A percentile compares a stretch with the other conserved stretches of the same genome.
phyloP scores from a whole-genome alignment of 2,797 vertebrate genomes.

The Malurus splendens region DNA sequence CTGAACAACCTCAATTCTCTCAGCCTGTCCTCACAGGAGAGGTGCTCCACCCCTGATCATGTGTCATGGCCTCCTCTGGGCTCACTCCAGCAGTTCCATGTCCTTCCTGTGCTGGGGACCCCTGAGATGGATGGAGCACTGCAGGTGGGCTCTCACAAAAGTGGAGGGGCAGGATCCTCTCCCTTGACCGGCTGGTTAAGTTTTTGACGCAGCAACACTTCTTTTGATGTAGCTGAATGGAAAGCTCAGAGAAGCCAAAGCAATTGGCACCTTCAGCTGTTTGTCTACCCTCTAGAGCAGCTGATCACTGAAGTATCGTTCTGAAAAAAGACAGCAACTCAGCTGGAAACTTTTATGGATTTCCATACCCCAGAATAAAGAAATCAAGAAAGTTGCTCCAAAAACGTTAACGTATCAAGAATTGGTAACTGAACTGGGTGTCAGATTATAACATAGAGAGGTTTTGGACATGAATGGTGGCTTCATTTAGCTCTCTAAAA shows the following conservation, averaged over 20 bases:
- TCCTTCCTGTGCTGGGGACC: too few relatives aligned
- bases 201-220: fast-evolving
- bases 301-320: background rate
- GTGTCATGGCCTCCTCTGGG: background rate
- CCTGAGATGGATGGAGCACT: background rate
- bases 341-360: fast-evolving
- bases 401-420: background rate
- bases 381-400: background rate
- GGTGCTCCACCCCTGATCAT: background rate
- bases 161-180: background rate
- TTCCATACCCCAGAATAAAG: background rate
- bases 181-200: too few relatives aligned
- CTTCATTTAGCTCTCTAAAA: background rate
- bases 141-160: fast-evolving
- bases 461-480: background rate
- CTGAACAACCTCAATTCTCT: background rate
- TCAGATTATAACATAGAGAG: background rate
- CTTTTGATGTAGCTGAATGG: background rate
- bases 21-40: background rate
- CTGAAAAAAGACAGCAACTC: background rate
- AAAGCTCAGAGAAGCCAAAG: background rate
- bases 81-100: background rate
- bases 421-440: background rate
- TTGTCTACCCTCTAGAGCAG: background rate
- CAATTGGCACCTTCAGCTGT: background rate